These are phyloP conservation scores for Catalaphyllia jardinei DNA, from an alignment of 64 coral and sea anemone genomes.

Conservation along the genomic window DNA sequence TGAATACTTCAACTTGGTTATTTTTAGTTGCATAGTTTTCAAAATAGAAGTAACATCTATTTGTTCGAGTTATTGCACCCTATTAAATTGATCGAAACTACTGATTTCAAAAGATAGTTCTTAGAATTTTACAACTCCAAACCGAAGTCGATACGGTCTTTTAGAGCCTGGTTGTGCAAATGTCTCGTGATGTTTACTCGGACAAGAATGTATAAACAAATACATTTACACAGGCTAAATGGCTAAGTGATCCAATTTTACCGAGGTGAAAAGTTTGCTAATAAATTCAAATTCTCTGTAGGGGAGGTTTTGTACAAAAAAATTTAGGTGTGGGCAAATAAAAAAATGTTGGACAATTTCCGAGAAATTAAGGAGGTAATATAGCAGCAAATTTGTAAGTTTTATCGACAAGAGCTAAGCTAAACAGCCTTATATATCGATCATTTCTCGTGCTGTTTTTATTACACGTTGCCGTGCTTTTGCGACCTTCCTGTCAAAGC, in stretches of 20 bases:
- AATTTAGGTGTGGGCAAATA: conserved; percentile 32
- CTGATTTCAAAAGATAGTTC: background rate
- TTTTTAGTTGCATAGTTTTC: background rate
- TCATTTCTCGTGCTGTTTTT: background rate
- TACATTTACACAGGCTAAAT: background rate
- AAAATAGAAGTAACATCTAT: background rate
- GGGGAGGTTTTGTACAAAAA: background rate
- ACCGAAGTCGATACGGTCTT: background rate
- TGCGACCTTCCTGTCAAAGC: background rate
- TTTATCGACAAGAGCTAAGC: background rate
- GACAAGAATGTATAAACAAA: background rate
- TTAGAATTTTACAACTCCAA: background rate
- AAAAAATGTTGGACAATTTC: conserved; percentile 1
- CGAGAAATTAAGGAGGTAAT: background rate
- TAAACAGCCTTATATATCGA: background rate
- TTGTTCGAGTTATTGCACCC: background rate
- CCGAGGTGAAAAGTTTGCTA: background rate
- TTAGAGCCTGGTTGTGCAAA: background rate
- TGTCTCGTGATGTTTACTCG: conserved; percentile 13
- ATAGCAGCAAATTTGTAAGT: background rate
- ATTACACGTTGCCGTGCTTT: background rate
- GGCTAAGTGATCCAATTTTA: conserved; percentile 10
- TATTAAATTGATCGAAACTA: background rate
- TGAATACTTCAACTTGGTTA: background rate
- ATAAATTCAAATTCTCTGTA: conserved; percentile 37